phyloP scores from a whole-genome alignment of 1,140 invertebrate species.

The Chironomus striatipennis region DNA sequence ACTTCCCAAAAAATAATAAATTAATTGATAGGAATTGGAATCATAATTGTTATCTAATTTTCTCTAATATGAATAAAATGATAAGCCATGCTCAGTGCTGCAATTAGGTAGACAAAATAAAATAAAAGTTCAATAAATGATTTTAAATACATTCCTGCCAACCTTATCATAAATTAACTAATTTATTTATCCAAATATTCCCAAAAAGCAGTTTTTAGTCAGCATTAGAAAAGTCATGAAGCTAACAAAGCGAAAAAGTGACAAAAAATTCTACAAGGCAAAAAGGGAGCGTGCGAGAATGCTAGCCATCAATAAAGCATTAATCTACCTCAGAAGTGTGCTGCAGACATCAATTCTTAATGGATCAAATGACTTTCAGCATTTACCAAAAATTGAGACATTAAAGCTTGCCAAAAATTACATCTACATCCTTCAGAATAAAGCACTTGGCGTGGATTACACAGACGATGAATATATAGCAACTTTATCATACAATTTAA shows the following conservation, averaged over 20 bases:
- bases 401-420: conserved; percentile 3
- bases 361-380: neutral
- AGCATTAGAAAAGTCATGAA: no score
- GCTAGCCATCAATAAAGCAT: neutral
- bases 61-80: no score
- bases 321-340: neutral
- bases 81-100: no score
- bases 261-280: neutral
- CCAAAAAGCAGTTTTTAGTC: no score
- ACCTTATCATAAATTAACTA: no score
- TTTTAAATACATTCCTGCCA: no score
- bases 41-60: no score
- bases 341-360: neutral
- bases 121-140: no score
- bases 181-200: no score
- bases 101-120: no score
- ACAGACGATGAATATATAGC: neutral
- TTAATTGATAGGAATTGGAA: no score
- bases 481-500: neutral
- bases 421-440: neutral
- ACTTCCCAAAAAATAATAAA: no score
- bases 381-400: conserved; percentile 6
- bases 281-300: neutral
- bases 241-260: neutral
- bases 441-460: neutral